phyloP scores from a whole-genome alignment of 2,888 invertebrate species.

The Chrysomela aeneicollis region DNA sequence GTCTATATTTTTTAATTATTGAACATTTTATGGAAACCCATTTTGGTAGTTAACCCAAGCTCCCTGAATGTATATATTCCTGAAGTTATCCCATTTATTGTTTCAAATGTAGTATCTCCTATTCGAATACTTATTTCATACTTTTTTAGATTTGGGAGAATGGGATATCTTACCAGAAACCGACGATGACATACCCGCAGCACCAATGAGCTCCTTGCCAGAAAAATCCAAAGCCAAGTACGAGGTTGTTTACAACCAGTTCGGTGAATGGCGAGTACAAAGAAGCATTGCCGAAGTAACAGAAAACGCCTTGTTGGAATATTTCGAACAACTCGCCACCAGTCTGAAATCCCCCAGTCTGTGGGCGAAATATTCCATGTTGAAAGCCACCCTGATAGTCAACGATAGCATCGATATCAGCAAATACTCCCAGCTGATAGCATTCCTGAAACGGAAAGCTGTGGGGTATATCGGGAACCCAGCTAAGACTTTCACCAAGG shows the following conservation, averaged over 20 bases:
- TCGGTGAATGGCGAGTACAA: constrained; percentile 31
- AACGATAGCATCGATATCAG: constrained; percentile 37
- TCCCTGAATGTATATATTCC: too few species aligned
- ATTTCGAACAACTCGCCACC: constrained; percentile 32
- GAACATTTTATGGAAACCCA: too few species aligned
- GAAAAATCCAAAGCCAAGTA: constrained; percentile 33
- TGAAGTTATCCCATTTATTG: too few species aligned
- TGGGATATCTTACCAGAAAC: not conserved
- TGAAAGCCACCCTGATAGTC: constrained; percentile 33
- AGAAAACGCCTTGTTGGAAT: constrained; percentile 30
- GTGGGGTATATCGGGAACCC: constrained; percentile 47
- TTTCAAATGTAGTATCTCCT: not conserved
- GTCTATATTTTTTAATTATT: too few species aligned
- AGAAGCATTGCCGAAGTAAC: constrained; percentile 20
- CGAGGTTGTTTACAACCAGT: constrained; percentile 28
- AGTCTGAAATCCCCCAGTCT: constrained; percentile 31
- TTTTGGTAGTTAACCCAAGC: too few species aligned
- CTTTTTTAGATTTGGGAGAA: not conserved
- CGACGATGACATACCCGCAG: not conserved
- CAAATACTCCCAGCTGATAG: constrained; percentile 25
- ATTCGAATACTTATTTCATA: not conserved
- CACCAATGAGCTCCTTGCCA: constrained; percentile 8
- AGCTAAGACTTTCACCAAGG: constrained; percentile 45
- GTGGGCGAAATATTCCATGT: constrained; percentile 38
- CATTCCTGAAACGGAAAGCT: constrained; percentile 42